Evolutionary conservation across 2,888 invertebrate species (phyloP).

Genomic region (Apamea monoglypha): DNA sequence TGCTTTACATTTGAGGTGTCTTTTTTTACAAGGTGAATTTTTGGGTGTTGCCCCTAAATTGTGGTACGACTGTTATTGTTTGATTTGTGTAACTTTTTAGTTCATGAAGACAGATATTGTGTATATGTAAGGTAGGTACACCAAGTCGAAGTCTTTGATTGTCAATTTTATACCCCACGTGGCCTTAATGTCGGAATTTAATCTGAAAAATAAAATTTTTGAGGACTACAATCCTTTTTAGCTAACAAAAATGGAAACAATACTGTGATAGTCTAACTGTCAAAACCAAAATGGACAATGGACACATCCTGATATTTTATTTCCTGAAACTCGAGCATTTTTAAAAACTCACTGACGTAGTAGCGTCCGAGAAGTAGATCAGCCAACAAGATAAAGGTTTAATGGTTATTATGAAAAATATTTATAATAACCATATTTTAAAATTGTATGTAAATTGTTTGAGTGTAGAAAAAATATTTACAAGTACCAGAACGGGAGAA

Average conservation of each 20-base stretch:
- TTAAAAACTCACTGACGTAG: too few relatives aligned
- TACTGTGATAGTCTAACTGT: too few relatives aligned
- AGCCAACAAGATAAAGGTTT: too few relatives aligned
- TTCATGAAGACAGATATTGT: neutral
- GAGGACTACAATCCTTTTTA: neutral
- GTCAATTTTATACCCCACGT: neutral
- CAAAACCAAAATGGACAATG: neutral
- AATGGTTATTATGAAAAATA: too few relatives aligned
- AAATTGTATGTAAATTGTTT: too few relatives aligned
- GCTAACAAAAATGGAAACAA: neutral
- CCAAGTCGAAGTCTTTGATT: neutral
- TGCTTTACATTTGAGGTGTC: constrained; percentile 66
- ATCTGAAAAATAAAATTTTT: neutral
- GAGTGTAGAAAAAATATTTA: too few relatives aligned
- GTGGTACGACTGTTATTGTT: constrained; percentile 10
- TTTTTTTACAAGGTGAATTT: constrained; percentile 45
- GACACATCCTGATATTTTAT: neutral
- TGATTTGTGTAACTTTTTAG: neutral
- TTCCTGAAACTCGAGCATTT: neutral
- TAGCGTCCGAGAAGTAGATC: too few relatives aligned
- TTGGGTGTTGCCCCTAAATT: constrained; percentile 24
- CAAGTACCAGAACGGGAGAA: too few relatives aligned
- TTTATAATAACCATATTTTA: too few relatives aligned
- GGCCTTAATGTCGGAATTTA: neutral
- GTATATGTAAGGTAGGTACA: too few relatives aligned